These are phyloP conservation scores for Penaeus monodon DNA, from an alignment of 2,888 invertebrate genomes.

Conservation along the genomic window DNA sequence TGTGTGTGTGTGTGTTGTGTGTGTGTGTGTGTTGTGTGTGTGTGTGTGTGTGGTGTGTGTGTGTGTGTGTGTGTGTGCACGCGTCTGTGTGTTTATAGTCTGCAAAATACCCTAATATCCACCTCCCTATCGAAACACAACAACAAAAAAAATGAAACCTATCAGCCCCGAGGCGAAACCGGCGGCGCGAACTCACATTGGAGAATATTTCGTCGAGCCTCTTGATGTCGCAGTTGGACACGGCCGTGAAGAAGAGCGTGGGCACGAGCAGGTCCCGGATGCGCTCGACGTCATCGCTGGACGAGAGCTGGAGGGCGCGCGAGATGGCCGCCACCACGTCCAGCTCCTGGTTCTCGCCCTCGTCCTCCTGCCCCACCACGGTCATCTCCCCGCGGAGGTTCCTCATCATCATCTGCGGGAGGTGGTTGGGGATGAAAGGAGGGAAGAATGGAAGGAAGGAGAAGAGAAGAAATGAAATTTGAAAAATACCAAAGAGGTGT, in stretches of 20 bases:
- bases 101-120: not conserved
- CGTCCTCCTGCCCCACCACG: slow-evolving; percentile 66
- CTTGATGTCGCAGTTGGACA: slow-evolving; percentile 69
- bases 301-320: slow-evolving; percentile 74
- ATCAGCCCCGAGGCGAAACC: too few species aligned
- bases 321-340: slow-evolving; percentile 77
- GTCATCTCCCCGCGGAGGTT: slow-evolving; percentile 88
- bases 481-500: too few species aligned
- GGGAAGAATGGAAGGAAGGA: too few species aligned
- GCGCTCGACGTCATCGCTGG: slow-evolving; percentile 74
- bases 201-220: slow-evolving; percentile 67
- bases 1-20: not conserved
- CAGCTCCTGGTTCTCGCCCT: slow-evolving; percentile 70
- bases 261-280: slow-evolving; percentile 78
- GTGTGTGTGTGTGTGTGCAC: not conserved
- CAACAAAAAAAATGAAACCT: too few species aligned
- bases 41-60: not conserved
- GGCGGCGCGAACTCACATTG: slow-evolving; percentile 49
- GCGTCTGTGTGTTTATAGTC: not conserved
- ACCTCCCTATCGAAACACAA: not conserved
- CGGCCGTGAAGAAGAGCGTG: slow-evolving; percentile 79
- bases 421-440: too few species aligned
- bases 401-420: slow-evolving; percentile 79
- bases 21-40: slow-evolving; percentile 6
- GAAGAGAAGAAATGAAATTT: too few species aligned